phyloP scores from a whole-genome alignment of 1,140 invertebrate genomes.

The Anastrepha ludens region DNA sequence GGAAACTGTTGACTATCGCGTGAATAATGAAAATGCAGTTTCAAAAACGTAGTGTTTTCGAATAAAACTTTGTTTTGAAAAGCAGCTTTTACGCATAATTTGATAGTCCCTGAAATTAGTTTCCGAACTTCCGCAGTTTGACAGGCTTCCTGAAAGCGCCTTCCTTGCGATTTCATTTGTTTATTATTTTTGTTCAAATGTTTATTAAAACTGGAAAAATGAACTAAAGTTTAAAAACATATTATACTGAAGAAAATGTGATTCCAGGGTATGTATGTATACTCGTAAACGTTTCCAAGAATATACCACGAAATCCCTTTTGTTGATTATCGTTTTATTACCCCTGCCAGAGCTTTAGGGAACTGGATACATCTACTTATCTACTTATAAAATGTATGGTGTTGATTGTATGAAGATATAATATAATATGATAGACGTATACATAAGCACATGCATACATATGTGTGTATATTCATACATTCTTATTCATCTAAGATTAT shows the following conservation, averaged over 20 bases:
- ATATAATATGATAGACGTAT: not conserved
- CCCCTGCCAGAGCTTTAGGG: not conserved
- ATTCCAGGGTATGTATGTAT: not conserved
- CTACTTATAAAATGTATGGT: not conserved
- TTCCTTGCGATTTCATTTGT: too few species aligned
- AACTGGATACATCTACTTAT: not conserved
- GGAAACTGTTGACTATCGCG: too few species aligned
- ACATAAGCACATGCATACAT: not conserved
- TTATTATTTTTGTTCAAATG: too few species aligned
- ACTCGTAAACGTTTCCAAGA: not conserved
- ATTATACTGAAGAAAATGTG: not conserved
- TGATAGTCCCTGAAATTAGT: too few species aligned
- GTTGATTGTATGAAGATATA: not conserved
- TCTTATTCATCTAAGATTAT: not conserved
- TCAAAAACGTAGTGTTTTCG: too few species aligned
- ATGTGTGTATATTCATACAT: not conserved
- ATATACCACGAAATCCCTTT: not conserved
- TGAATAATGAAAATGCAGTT: too few species aligned
- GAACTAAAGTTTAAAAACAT: too few species aligned
- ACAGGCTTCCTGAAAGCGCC: too few species aligned
- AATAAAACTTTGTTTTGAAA: too few species aligned
- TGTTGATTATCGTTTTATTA: slow-evolving; percentile 6
- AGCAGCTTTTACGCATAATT: too few species aligned
- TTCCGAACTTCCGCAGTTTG: too few species aligned
- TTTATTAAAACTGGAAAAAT: too few species aligned